Evolutionary conservation across 92 coral and sea anemone species (phyloP).

Genomic region (Epizoanthus fatuus): DNA sequence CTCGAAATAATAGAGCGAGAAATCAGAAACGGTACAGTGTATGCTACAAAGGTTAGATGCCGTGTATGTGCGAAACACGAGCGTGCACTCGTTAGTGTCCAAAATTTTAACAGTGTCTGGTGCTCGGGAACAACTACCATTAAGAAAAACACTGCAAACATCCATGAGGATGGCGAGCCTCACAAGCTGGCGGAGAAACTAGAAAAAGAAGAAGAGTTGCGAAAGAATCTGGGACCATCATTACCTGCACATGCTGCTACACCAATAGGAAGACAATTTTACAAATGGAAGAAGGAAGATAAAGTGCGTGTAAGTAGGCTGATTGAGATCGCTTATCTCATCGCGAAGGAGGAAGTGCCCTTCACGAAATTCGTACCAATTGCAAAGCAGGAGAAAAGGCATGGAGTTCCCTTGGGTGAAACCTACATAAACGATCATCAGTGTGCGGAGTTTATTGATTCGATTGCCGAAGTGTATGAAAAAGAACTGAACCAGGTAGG

Average conservation of each 20-base stretch:
- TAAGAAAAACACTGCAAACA: slow-evolving; percentile 55
- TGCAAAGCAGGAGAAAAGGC: slow-evolving; percentile 60
- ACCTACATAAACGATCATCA: slow-evolving; percentile 65
- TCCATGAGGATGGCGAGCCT: slow-evolving; percentile 60
- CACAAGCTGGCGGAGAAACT: slow-evolving; percentile 43
- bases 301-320: slow-evolving; percentile 34
- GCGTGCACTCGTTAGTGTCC: no score
- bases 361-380: slow-evolving; percentile 62
- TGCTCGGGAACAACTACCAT: background rate
- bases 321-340: slow-evolving; percentile 55
- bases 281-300: background rate
- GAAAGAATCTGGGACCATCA: slow-evolving; percentile 53
- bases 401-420: slow-evolving; percentile 68
- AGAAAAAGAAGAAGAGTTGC: slow-evolving; percentile 58
- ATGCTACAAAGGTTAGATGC: no score
- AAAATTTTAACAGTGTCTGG: no score
- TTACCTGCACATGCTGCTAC: slow-evolving; percentile 66
- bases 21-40: background rate
- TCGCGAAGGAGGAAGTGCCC: slow-evolving; percentile 65
- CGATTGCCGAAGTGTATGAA: slow-evolving; percentile 70
- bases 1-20: no score
- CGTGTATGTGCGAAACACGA: no score
- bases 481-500: slow-evolving; percentile 68
- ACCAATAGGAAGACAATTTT: slow-evolving; percentile 66
- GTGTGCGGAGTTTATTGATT: slow-evolving; percentile 74